Base-by-base conservation (phyloP, 2,797 vertebrate genomes). In the Poecilia wingei region DNA sequence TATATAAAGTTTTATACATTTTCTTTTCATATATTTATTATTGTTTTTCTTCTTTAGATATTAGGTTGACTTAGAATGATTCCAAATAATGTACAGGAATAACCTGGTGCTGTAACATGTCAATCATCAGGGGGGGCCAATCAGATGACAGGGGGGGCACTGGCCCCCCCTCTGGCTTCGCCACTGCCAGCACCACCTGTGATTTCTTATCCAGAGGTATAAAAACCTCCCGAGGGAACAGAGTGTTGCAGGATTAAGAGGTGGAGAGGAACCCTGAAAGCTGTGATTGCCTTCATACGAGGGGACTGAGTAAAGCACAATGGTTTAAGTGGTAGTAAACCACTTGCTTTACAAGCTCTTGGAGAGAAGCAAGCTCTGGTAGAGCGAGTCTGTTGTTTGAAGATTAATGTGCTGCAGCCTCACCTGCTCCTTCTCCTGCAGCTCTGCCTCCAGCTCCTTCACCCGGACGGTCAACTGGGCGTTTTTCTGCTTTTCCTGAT, bases 341-440 rank as follows among this genome's bases (percentile, higher is more conserved):
- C 45, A 47, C 57, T 5, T 22, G 46, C 59, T 57, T 74, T 66
- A 51, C n/a, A 64, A n/a, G 36, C 12, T 72, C 22, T 28, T n/a
- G 14, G 25, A 49, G 46, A 77, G 45, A 41, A 5, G 49, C 18
- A 16, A 57, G 53, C 45, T 80, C 55, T 78, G 28, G 41, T 41
- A 64, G 73, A 76, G 51, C 0, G 57, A 36, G 28, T 12, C 36
- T 6, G 18, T 36, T 64, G 53, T 59, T 31, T 68, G 20, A 36
- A 45, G n/a, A 83, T 33, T 5, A 71, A 64, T 13, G 49, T 28
- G 41, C 59, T 41, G 28, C n/a, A 39, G 22, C 51, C 84, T 95
- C 94, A 99, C 98, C 94, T 95, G 96, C 86, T 99, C 97, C 88
- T 98, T 99, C 28, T 99, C 98, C 31, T 94, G 96, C 73, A 99